Percentiles rank a stretch among this genome's conserved stretches.
Evolutionary conservation across 2,797 vertebrate species (phyloP).

Genomic region (Spea hammondii): DNA sequence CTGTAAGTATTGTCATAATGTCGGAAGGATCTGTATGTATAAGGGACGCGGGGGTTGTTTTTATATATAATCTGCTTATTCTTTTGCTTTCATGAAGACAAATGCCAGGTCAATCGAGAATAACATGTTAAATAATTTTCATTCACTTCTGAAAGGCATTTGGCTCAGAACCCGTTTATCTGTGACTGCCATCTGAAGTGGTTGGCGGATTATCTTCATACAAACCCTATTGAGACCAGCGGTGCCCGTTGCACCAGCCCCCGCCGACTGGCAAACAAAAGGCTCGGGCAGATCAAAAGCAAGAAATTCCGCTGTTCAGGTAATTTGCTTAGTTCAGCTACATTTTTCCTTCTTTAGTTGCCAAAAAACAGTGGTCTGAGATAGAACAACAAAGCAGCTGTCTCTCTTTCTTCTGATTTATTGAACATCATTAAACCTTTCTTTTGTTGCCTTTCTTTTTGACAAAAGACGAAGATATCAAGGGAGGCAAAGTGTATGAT

Average conservation of each 20-base stretch:
- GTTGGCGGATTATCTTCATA: conserved; percentile 96
- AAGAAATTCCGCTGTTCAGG: conserved; percentile 92
- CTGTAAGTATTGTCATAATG: conserved; percentile 75
- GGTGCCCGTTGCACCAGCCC: conserved; percentile 82
- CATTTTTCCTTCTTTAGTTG: conserved; percentile 56
- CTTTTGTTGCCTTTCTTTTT: conserved; percentile 46
- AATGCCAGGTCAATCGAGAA: conserved; percentile 54
- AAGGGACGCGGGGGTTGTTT: conserved; percentile 18
- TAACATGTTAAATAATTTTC: conserved; percentile 60
- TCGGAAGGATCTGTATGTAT: conserved; percentile 26
- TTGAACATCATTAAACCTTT: conserved; percentile 45
- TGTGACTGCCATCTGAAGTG: conserved; percentile 99
- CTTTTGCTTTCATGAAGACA: conserved; percentile 44
- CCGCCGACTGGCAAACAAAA: conserved; percentile 85
- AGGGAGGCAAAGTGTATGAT: conserved; percentile 48
- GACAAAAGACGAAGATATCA: conserved; percentile 36
- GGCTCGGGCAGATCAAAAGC: conserved; percentile 91
- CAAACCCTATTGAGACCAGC: conserved; percentile 92
- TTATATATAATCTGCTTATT: conserved; percentile 44
- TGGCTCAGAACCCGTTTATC: conserved; percentile 97
- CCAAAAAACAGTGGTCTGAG: conserved; percentile 47
- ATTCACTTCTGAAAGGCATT: conserved; percentile 75
- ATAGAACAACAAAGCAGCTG: conserved; percentile 56
- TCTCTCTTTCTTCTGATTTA: conserved; percentile 53
- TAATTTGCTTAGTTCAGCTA: conserved; percentile 67